Conservation (phyloP, 2,888 invertebrate species). For the Lutraria lutraria region DNA sequence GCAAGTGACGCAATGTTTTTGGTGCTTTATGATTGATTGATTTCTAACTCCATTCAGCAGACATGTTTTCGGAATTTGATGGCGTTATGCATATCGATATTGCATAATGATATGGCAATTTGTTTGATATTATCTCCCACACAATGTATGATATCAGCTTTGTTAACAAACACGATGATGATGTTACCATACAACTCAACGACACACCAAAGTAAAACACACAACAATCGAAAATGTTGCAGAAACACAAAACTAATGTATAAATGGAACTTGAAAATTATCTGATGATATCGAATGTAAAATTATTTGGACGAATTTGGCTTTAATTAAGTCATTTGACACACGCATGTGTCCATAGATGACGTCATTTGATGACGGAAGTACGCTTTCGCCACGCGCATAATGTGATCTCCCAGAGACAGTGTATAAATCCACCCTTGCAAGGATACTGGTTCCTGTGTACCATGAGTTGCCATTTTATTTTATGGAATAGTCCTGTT, state of each 20-base stretch:
- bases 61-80: slow-evolving; percentile 44
- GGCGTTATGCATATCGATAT: slow-evolving; percentile 46
- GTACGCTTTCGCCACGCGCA: slow-evolving; percentile 59
- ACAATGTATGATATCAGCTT: slow-evolving; percentile 39
- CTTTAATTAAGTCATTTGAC: slow-evolving; percentile 36
- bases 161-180: slow-evolving; percentile 25
- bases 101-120: slow-evolving; percentile 64
- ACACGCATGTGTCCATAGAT: slow-evolving; percentile 40
- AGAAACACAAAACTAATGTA: slow-evolving; percentile 35
- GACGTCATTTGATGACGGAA: slow-evolving; percentile 67
- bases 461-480: slow-evolving; percentile 61
- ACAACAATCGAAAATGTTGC: slow-evolving; percentile 47
- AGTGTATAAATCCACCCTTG: slow-evolving; percentile 67
- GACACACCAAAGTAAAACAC: slow-evolving; percentile 35
- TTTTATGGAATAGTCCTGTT: slow-evolving; percentile 64
- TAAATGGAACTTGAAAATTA: not conserved
- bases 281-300: slow-evolving; percentile 43
- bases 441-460: slow-evolving; percentile 48
- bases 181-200: slow-evolving; percentile 34
- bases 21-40: slow-evolving; percentile 36
- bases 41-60: slow-evolving; percentile 43
- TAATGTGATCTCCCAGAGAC: slow-evolving; percentile 65
- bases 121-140: slow-evolving; percentile 40
- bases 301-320: slow-evolving; percentile 49
- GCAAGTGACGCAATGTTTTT: slow-evolving; percentile 42